Evolutionary conservation across 2,888 invertebrate species (phyloP).

Genomic region (Chrysolina oricalcia): DNA sequence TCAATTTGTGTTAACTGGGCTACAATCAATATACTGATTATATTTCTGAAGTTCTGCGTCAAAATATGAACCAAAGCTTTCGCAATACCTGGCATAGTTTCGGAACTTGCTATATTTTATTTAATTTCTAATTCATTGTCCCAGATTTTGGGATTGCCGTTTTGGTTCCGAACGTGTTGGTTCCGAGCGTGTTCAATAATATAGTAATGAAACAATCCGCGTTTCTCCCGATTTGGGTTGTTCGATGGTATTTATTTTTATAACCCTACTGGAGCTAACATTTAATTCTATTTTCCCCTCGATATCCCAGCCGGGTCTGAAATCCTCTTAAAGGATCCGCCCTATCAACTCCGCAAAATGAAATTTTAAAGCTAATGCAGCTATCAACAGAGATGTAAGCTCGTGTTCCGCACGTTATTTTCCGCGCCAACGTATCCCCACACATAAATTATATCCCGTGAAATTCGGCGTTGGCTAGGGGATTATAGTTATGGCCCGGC

Average conservation of each 20-base stretch:
- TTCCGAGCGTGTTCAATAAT: neutral
- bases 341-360: constrained; percentile 32
- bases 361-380: constrained; percentile 32
- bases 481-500: constrained; percentile 63
- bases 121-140: too few relatives aligned
- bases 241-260: neutral
- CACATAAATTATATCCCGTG: constrained; percentile 54
- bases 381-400: constrained; percentile 20
- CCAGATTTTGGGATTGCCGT: too few relatives aligned
- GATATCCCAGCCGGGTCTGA: constrained; percentile 11
- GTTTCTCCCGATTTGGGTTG: neutral
- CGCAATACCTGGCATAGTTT: too few relatives aligned
- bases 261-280: neutral
- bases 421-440: constrained; percentile 35
- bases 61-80: too few relatives aligned
- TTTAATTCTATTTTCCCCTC: constrained; percentile 19
- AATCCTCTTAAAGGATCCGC: constrained; percentile 30
- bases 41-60: too few relatives aligned
- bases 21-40: too few relatives aligned
- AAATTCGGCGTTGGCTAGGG: constrained; percentile 62
- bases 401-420: constrained; percentile 15
- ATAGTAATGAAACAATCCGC: neutral
- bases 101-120: too few relatives aligned
- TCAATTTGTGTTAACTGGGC: too few relatives aligned
- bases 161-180: too few relatives aligned